Evolutionary conservation across 2,113 vertebrate species (phyloP).

Genomic region (Ursus arctos): DNA sequence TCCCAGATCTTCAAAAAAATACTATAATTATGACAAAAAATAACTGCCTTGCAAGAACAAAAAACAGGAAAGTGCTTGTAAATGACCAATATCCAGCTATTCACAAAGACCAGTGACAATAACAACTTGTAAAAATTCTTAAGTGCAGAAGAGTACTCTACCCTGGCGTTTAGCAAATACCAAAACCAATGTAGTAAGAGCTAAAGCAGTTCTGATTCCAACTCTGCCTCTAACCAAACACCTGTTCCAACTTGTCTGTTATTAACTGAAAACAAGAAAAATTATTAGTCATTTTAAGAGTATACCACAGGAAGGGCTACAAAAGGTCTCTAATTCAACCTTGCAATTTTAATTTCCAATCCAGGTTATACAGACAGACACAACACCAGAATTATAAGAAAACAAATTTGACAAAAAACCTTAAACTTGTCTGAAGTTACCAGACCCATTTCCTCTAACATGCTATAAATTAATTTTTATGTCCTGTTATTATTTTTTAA

Average conservation of each 20-base stretch:
- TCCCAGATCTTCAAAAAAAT: constrained; percentile 29
- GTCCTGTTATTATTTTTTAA: neutral
- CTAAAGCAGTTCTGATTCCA: neutral
- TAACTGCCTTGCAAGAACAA: neutral
- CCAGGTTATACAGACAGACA: neutral
- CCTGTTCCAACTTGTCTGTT: neutral
- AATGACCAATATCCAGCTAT: constrained; percentile 13
- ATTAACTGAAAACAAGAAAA: constrained; percentile 20
- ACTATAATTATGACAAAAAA: constrained; percentile 31
- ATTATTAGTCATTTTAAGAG: neutral
- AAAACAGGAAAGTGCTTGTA: neutral
- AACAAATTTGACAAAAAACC: neutral
- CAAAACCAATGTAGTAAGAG: constrained; percentile 36
- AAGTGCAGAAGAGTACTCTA: neutral
- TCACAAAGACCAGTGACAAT: neutral
- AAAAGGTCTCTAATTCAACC: neutral
- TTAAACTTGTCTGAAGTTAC: neutral
- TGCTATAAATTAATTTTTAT: neutral
- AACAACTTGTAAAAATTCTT: constrained; percentile 20
- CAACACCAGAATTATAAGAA: neutral
- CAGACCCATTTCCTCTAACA: neutral
- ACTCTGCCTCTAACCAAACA: neutral
- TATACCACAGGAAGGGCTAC: neutral
- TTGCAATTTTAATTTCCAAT: constrained; percentile 3
- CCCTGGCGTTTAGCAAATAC: neutral